Evolutionary conservation across 2,113 vertebrate species (phyloP).

Genomic region (Prolemur simus): DNA sequence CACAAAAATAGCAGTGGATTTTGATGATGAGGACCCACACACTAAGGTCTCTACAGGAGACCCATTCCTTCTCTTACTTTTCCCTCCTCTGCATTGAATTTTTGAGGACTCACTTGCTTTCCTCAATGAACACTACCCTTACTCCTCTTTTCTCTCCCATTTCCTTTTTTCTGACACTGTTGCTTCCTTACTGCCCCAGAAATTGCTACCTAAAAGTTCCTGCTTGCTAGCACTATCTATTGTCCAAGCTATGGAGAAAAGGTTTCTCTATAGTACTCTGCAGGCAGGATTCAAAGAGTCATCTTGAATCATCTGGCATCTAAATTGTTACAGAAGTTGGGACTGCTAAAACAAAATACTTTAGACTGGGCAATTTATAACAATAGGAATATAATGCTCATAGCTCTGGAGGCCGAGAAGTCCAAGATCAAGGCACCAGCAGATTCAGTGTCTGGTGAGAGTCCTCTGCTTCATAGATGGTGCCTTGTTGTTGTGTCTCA

Average conservation of each 20-base stretch:
- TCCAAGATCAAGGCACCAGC: background rate
- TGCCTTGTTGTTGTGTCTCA: background rate
- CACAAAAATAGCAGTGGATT: background rate
- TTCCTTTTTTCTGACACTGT: background rate
- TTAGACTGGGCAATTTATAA: background rate
- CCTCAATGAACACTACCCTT: background rate
- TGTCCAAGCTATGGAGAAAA: background rate
- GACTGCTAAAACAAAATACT: background rate
- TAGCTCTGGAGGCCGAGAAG: background rate
- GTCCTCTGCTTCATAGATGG: background rate
- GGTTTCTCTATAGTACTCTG: background rate
- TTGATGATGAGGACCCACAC: background rate
- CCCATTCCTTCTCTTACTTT: background rate
- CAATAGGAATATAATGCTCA: too few species aligned
- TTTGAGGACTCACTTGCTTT: background rate
- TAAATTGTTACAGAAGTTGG: background rate
- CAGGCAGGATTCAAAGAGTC: background rate
- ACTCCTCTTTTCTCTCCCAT: background rate
- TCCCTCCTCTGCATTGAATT: background rate
- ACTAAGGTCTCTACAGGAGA: background rate
- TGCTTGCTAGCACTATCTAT: background rate
- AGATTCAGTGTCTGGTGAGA: background rate
- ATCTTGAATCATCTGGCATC: background rate
- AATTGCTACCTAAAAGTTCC: background rate
- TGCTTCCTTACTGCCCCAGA: background rate